Percentiles rank a stretch among this genome's conserved stretches.
phyloP scores from a whole-genome alignment of 1,140 invertebrate genomes.

The Diabrotica virgifera region DNA sequence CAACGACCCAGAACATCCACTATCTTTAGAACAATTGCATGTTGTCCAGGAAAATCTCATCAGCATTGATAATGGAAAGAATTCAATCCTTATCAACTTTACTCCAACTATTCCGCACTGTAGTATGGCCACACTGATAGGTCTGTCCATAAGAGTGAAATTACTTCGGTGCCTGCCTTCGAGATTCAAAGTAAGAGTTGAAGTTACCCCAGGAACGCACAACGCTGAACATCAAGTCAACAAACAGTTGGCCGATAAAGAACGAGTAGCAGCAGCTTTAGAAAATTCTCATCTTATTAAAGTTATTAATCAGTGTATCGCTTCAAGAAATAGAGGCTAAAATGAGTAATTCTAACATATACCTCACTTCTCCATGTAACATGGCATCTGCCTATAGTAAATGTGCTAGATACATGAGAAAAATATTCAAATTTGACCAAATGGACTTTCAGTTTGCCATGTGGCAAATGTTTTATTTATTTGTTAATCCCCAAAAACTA shows the following conservation, averaged over 20 bases:
- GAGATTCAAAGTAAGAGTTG: conserved; percentile 85
- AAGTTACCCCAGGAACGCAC: conserved; percentile 91
- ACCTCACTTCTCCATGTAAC: conserved; percentile 14
- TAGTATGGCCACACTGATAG: conserved; percentile 98
- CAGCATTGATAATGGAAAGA: conserved; percentile 68
- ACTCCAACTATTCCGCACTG: conserved; percentile 99
- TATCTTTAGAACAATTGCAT: conserved; percentile 93
- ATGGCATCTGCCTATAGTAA: conserved; percentile 30
- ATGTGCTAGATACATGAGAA: conserved; percentile 74
- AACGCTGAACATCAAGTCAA: conserved; percentile 90
- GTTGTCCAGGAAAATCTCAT: conserved; percentile 88
- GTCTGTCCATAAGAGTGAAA: conserved; percentile 82
- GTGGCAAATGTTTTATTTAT: conserved; percentile 98
- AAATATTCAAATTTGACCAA: conserved; percentile 91
- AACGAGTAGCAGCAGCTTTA: conserved; percentile 93
- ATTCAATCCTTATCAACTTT: conserved; percentile 74
- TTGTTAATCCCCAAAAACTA: conserved; percentile 94
- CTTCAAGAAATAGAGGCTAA: conserved; percentile 36
- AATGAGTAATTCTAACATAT: conserved; percentile 7
- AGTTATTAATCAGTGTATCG: conserved; percentile 92
- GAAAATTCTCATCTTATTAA: conserved; percentile 89
- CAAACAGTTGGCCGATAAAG: conserved; percentile 97
- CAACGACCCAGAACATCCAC: conserved; percentile 97
- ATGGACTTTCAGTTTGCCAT: conserved; percentile 99
- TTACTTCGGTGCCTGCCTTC: conserved; percentile 82